Evolutionary conservation across 2,113 vertebrate genomes (phyloP), one percentile per base, ranked within the genome.

Genomic region (Hippocampus abdominalis): DNA sequence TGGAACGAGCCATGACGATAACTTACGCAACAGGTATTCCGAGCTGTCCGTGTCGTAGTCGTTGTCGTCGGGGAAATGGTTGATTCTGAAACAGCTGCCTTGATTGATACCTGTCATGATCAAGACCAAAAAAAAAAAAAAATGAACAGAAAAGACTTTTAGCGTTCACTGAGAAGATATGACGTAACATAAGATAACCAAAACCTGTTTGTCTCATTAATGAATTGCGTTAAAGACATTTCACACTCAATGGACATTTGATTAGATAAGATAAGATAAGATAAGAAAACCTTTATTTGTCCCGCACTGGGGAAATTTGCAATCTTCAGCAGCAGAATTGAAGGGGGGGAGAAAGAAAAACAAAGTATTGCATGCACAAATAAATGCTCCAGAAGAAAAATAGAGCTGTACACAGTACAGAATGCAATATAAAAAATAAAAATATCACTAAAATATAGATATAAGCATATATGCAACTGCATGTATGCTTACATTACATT

Each of bases 21-120:
- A 95, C 97, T 96, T 91, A 99, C 97, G 96, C 73, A 98, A 91
- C 77, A 99, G 94, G 82, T 99, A 99, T 71, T 99, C 97, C 0
- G 97, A 98, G 92, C 96, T 98, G 93, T 99, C 97, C 0, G 98
- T 97, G 92, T 99, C 97, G 0, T 99, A 99, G 84, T 98, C 97
- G 0, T 98, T 97, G 88, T 99, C 97, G 42, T 99, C 96, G 23
- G 97, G 96, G 85, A 99, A 99, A 88, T 98, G 97, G 90, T 99
- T 98, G 91, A 99, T 99, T 86, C 95, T 89, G 91, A 95, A 98
- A 83, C 97, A 99, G 87, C 93, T 96, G 81, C 97, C 97, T 89
- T 94, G 95, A 84, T 98, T 97, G 87, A 96, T 93, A 68, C 97
- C 97, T 99, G 85, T 36, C 23, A 70, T 68, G 49, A 76, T 11